Base-by-base conservation (phyloP, 2,113 vertebrate species). In the Sminthopsis crassicaudata region DNA sequence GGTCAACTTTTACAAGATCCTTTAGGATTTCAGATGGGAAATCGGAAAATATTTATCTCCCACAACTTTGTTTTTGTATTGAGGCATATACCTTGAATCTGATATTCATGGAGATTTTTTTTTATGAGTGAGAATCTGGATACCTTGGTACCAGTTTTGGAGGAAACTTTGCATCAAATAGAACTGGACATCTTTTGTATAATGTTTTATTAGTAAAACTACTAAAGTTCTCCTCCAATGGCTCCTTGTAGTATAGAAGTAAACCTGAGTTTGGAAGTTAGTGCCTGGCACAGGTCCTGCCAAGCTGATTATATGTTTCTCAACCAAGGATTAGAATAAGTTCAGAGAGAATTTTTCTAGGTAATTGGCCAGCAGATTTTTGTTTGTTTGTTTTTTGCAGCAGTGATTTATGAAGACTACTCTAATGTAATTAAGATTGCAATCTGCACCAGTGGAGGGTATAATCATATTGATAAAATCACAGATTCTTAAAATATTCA, bases 1-100 rank as follows among this genome's bases (percentile, higher is more conserved):
- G 92, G 96, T 96, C 98, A 97, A 91, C 60, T 97, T 95, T 96
- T 94, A 95, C 92, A 92, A 30, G 0, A 90, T 93, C 94, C 46
- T 53, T 95, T 95, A 95, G 53, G 46, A 89, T 96, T 97, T 97
- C 14, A 67, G 93, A 60, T 94, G 53, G 90, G 94, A 97, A 95
- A 92, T 94, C 55, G 60, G 55, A 93, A 90, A 95, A 95, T 94
- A 94, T 27, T 36, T 30, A 94, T 95, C 14, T 89, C 93, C 46
- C 54, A 53, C 95, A 24, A 36, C 91, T 50, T 95, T 95, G 25
- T 76, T 94, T 48, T 95, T 92, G 90, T 52, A 42, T 90, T 93
- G 36, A 95, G 50, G 84, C 91, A 88, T 95, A 95, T 96, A 9
- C 42, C 50, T 91, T 93, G 50, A n/a, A 50, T 93, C 94, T 89